phyloP scores from a whole-genome alignment of 2,797 vertebrate species.

The Cercopithecus mitis region DNA sequence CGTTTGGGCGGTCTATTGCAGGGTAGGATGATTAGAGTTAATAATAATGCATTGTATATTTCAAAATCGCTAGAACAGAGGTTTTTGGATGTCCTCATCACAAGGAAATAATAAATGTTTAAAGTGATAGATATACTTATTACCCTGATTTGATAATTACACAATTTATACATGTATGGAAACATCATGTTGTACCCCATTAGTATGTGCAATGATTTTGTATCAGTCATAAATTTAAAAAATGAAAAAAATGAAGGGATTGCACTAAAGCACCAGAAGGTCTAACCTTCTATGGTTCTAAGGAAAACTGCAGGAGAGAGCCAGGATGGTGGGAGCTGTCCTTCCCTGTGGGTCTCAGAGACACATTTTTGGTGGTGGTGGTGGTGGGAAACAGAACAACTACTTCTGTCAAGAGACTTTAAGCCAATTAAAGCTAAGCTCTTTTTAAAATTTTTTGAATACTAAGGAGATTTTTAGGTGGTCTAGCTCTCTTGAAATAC shows the following conservation, averaged over 20 bases:
- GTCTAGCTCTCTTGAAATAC: not conserved
- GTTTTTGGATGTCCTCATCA: not conserved
- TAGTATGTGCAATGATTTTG: not conserved
- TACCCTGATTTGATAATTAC: not conserved
- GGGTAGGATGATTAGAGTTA: not conserved
- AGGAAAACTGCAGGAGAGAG: not conserved
- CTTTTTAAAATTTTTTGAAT: not conserved
- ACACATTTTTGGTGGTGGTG: not conserved
- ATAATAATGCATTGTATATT: not conserved
- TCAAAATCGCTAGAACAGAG: not conserved
- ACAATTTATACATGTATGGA: not conserved
- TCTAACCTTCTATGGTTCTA: not conserved
- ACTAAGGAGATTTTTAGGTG: conserved; percentile 5
- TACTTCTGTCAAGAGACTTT: not conserved
- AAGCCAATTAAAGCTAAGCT: conserved; percentile 4
- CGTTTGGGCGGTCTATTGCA: too few relatives aligned
- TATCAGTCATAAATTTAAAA: not conserved
- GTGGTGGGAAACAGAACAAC: not conserved
- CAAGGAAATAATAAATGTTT: not conserved
- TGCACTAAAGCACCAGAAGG: not conserved
- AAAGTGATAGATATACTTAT: not conserved
- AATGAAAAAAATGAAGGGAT: not conserved
- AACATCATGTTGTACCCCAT: not conserved
- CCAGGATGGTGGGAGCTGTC: not conserved
- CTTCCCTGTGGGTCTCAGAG: not conserved